Conservation (phyloP, 2,888 invertebrate species). For the Campoletis raptor region DNA sequence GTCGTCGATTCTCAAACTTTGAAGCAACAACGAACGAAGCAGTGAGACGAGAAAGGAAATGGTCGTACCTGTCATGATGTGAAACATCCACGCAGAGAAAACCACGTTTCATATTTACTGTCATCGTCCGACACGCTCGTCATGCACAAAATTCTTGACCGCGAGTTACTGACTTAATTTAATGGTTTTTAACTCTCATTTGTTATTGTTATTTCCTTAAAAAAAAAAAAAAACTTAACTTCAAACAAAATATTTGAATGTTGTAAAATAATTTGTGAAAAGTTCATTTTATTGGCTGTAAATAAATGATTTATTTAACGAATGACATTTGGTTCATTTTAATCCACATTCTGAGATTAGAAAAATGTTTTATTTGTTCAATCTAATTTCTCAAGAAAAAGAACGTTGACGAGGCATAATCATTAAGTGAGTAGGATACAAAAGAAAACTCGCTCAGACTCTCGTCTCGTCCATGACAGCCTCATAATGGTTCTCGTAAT, state of each 20-base stretch:
- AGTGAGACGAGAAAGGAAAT: conserved; percentile 48
- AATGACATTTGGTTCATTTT: background rate
- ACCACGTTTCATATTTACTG: conserved; percentile 30
- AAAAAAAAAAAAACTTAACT: background rate
- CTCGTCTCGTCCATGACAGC: conserved; percentile 72
- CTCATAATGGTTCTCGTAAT: conserved; percentile 78
- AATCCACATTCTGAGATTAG: background rate
- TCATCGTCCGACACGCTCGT: conserved; percentile 39
- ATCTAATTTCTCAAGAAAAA: background rate
- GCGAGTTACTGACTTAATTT: background rate
- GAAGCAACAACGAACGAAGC: conserved; percentile 19
- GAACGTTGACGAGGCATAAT: conserved; percentile 36
- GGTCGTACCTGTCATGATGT: conserved; percentile 37
- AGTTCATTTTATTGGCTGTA: background rate
- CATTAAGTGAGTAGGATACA: conserved; percentile 18
- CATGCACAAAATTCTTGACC: conserved; percentile 21
- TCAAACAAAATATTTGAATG: no score
- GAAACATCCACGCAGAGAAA: conserved; percentile 15
- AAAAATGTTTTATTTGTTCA: background rate
- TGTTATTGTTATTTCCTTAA: background rate
- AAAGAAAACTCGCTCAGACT: conserved; percentile 45
- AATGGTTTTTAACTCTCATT: background rate
- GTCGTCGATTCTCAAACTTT: conserved; percentile 41
- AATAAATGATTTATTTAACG: background rate
- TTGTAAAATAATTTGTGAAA: background rate